Base-by-base conservation (phyloP, 2,888 invertebrate genomes). In the Litoditis marina region DNA sequence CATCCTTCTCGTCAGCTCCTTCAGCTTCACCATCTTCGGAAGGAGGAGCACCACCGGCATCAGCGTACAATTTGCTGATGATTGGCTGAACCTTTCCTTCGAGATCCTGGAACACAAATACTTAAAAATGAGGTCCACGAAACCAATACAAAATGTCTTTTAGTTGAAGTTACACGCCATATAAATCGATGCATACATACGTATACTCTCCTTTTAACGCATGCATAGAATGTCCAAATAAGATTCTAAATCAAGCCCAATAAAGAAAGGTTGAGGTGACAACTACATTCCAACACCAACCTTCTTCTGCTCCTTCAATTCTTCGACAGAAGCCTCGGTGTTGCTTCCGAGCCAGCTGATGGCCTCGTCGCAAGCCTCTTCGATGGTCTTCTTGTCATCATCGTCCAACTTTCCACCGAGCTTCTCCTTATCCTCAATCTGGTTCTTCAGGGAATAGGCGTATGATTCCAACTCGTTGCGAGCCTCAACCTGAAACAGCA, bases 291-390 rank as follows among this genome's bases (percentile, higher is more conserved):
- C 19, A 19, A 31, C 16, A 5, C 6, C 22, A 7, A 30, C 13
- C 60, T 71, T 74, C 68, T 74, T 74, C 84, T 94, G 92, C 82
- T 90, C 90, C 85, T 92, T 92, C 56, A 83, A 81, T 34, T 85
- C 85, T 36, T 86, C 86, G 7, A 78, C 78, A 7, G 84, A 83
- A 3, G 85, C 85, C 39, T 85, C 84, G 55, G 69, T 90, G 85
- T 98, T 94, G 76, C 91, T 90, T 85, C 98, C 95, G 71, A 98
- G 87, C 96, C 96, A 98, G 83, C 94, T 93, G 84, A 98, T 95
- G 74, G 92, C 90, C 77, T 92, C 94, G 65, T 95, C 94, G 73
- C 96, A 91, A n/a, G 91, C 92, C 78, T 83, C 90, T 83, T 94
- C 93, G 88, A 98, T 91, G 83, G 92, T 94, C 6, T 89, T 86